Conservation (phyloP, 2,113 vertebrate genomes). For the Murina feae region DNA sequence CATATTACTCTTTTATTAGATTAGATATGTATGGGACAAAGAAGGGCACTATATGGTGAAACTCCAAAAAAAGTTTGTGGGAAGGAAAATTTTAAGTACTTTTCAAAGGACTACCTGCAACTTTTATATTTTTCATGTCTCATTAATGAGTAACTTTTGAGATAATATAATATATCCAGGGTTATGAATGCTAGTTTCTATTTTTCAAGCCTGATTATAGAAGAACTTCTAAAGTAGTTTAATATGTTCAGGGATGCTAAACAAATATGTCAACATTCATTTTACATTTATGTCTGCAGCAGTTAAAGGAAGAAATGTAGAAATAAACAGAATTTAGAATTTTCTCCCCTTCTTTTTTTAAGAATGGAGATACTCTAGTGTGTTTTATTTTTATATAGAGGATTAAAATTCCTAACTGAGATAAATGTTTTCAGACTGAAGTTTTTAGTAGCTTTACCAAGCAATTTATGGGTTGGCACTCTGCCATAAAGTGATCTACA, state of each 20-base stretch:
- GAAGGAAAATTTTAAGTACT: conserved; percentile 15
- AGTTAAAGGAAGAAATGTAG: conserved; percentile 71
- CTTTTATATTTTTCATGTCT: conserved; percentile 50
- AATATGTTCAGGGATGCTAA: conserved; percentile 78
- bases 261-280: conserved; percentile 79
- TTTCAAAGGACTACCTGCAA: conserved; percentile 15
- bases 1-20: too few relatives aligned
- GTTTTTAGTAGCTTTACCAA: conserved; percentile 77
- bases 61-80: not conserved
- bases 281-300: conserved; percentile 70
- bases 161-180: conserved; percentile 73
- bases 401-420: conserved; percentile 66
- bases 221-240: conserved; percentile 74
- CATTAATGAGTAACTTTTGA: conserved; percentile 74
- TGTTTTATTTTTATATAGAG: conserved; percentile 68
- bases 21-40: not conserved
- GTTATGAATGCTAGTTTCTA: conserved; percentile 66
- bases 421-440: conserved; percentile 76
- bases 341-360: conserved; percentile 52
- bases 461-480: conserved; percentile 76
- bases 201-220: conserved; percentile 79
- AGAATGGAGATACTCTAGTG: conserved; percentile 66
- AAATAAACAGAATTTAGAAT: conserved; percentile 73
- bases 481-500: conserved; percentile 78
- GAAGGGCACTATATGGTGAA: not conserved